Evolutionary conservation across 1,140 invertebrate genomes (phyloP), one percentile per base, ranked within the genome.

Genomic region (Dendrolimus kikuchii): DNA sequence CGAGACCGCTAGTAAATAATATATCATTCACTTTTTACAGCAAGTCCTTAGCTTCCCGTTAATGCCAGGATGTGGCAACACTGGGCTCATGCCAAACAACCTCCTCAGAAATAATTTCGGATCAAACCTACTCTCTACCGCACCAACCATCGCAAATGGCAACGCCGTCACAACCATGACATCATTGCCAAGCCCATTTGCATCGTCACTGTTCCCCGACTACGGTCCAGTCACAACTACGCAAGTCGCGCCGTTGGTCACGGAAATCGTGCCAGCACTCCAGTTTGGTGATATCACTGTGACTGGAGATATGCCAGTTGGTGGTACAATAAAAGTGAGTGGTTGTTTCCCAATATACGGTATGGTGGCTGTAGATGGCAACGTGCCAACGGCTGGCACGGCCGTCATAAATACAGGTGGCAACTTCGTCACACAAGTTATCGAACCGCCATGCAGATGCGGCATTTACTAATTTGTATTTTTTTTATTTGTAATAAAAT

Each of bases 341-440:
- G 81, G 81, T 2, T 71, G 74, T n/a, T 81, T 85, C 67, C 81
- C 81, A 0, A 74, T 85, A 0, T 82, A 80, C 46, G 81, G 81
- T 5, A 74, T 66, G 40, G 68, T 85, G 0, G 64, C 60, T 0
- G 67, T 85, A 0, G 77, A 85, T 59, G 81, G 81, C 0, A 60
- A 53, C 1, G 59, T 85, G 8, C 77, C 79, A 8, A 78, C 81
- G 0, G 53, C 59, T 46, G 81, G 81, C 5, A 73, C 64, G 0
- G 81, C 77, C 0, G 53, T 71, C 6, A 57, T 68, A 2, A 64
- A 67, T 45, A 55, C 66, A 4, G 41, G 77, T 59, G 36, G 64
- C 51, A 6, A 64, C 53, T 38, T 57, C 51, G n/a, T 60, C n/a
- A 66, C 59, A n/a, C 62, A 73, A 40, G 48, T 74, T 2, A 44